Conservation (phyloP, 2,113 vertebrate species). For the Gasterosteus nipponicus region DNA sequence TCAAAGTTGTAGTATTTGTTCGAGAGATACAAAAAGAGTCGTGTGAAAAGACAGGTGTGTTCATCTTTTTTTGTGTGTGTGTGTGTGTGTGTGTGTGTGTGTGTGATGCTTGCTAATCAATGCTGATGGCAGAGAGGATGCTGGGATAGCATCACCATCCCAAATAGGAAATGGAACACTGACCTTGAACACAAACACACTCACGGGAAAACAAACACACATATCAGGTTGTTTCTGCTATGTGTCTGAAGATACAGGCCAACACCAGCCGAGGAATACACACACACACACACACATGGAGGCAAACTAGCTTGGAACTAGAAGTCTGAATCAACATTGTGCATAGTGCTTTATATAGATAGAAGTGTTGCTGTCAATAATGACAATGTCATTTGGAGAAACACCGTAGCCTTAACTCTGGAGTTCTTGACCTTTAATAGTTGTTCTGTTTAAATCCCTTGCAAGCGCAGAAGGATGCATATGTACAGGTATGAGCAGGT, state of each 20-base stretch:
- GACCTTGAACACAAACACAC: slow-evolving; percentile 71
- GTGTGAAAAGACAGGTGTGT: slow-evolving; percentile 18
- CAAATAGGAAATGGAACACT: slow-evolving; percentile 69
- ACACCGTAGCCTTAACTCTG: neutral
- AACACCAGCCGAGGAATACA: slow-evolving; percentile 19
- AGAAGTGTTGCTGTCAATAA: slow-evolving; percentile 1
- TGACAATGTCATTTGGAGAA: slow-evolving; percentile 6
- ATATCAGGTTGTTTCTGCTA: slow-evolving; percentile 44
- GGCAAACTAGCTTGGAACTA: neutral
- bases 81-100: slow-evolving; percentile 43
- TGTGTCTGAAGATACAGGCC: slow-evolving; percentile 24
- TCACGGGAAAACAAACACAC: slow-evolving; percentile 41
- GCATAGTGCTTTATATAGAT: neutral
- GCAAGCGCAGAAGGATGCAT: neutral
- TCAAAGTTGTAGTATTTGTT: slow-evolving; percentile 26
- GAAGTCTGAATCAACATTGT: slow-evolving; percentile 25
- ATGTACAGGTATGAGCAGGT: neutral
- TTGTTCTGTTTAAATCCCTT: neutral
- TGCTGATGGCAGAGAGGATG: slow-evolving; percentile 76
- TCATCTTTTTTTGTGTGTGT: slow-evolving; percentile 21
- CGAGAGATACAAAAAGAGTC: slow-evolving; percentile 7
- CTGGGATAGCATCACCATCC: slow-evolving; percentile 68
- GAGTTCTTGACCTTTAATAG: neutral
- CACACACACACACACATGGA: slow-evolving; percentile 2
- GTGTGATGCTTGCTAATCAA: slow-evolving; percentile 78